phyloP scores from a whole-genome alignment of 2,797 vertebrate genomes.

The Anisognathus igniventris region DNA sequence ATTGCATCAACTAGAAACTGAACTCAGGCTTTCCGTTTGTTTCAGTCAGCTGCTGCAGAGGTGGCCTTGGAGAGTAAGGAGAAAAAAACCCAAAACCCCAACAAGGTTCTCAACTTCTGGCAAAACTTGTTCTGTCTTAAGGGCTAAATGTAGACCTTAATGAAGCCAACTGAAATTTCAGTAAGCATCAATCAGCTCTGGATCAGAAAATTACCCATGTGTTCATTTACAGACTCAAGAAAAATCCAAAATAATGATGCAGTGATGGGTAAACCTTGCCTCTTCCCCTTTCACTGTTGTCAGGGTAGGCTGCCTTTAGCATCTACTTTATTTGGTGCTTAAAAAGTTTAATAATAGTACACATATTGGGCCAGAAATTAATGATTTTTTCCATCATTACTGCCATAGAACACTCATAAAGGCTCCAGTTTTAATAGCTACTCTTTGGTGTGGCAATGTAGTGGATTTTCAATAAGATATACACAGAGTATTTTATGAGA shows the following conservation, averaged over 20 bases:
- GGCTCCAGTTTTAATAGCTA: neutral
- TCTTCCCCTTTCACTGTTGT: neutral
- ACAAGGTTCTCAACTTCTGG: neutral
- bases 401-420: neutral
- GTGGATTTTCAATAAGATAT: neutral
- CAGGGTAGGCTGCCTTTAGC: neutral
- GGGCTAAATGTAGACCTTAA: neutral
- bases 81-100: neutral
- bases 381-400: neutral
- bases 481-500: neutral
- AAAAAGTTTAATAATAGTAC: neutral
- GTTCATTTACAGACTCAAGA: neutral
- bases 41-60: neutral
- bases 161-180: neutral
- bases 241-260: neutral
- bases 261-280: neutral
- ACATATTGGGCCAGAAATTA: neutral
- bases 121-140: neutral
- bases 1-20: neutral
- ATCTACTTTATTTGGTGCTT: neutral
- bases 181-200: neutral
- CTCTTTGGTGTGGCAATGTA: neutral
- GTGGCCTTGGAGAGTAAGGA: neutral
- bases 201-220: neutral
- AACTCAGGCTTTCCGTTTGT: neutral